phyloP scores from a whole-genome alignment of 2,797 vertebrate genomes.

The Schizopygopsis pylzovi region DNA sequence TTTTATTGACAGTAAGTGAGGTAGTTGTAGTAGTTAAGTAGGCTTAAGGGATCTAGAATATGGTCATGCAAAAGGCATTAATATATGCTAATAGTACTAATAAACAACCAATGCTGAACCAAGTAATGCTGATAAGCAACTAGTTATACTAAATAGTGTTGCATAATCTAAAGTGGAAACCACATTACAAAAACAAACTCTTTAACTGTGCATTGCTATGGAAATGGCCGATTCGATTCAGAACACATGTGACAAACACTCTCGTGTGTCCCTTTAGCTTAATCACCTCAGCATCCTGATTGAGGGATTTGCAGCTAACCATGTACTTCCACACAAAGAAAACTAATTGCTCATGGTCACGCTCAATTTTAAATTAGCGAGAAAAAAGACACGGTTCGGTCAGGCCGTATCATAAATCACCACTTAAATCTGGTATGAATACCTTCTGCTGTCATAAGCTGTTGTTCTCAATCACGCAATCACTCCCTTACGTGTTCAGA shows the following conservation, averaged over 20 bases:
- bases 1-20: no score
- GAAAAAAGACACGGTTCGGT: constrained; percentile 32
- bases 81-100: background rate
- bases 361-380: constrained; percentile 66
- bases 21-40: no score
- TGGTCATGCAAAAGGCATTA: background rate
- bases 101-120: background rate
- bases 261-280: constrained; percentile 43
- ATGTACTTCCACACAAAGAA: constrained; percentile 57
- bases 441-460: constrained; percentile 5
- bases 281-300: constrained; percentile 40
- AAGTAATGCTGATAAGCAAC: background rate
- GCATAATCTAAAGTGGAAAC: background rate
- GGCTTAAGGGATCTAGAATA: background rate
- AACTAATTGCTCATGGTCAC: constrained; percentile 57
- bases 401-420: constrained; percentile 52
- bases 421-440: constrained; percentile 48
- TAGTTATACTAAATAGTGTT: background rate
- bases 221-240: constrained; percentile 28
- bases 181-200: background rate
- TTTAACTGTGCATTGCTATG: constrained; percentile 32
- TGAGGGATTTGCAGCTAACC: constrained; percentile 49
- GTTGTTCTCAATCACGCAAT: constrained; percentile 56
- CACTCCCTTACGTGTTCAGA: constrained; percentile 17
- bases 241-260: constrained; percentile 52